Percentiles rank a stretch among this genome's conserved stretches.
Evolutionary conservation across 2,113 vertebrate species (phyloP).

Genomic region (Heliornis fulica): DNA sequence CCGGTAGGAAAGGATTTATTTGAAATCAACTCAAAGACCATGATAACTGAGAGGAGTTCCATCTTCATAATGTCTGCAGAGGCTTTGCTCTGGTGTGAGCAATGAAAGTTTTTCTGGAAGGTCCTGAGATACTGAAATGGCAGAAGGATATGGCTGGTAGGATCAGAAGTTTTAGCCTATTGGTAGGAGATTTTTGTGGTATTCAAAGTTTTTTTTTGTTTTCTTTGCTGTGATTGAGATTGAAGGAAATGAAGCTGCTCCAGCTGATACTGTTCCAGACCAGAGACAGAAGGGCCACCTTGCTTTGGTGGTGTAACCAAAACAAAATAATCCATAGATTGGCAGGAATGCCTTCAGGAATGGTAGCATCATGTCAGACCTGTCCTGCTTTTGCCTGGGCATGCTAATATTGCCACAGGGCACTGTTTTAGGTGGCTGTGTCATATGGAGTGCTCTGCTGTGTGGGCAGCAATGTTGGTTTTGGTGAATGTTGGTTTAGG

Average conservation of each 20-base stretch:
- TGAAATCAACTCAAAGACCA: background rate
- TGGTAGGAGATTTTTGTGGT: background rate
- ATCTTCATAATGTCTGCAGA: background rate
- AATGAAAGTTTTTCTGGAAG: background rate
- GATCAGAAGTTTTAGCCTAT: background rate
- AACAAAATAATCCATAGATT: background rate
- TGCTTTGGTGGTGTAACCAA: background rate
- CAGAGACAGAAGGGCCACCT: background rate
- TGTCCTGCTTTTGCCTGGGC: background rate
- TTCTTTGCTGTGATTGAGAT: background rate
- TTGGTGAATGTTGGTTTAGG: background rate
- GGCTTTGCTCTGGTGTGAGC: background rate
- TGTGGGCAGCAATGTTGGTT: background rate
- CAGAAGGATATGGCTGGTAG: background rate
- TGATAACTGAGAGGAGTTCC: accelerated
- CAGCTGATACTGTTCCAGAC: background rate
- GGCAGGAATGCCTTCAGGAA: background rate
- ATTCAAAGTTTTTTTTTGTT: background rate
- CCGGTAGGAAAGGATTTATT: background rate
- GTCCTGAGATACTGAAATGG: background rate
- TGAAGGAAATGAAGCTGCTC: background rate
- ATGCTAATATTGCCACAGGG: background rate
- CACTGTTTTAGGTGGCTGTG: background rate
- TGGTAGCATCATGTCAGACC: background rate
- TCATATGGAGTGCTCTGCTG: background rate